A percentile compares a stretch with the other conserved stretches of the same genome.
phyloP scores from a whole-genome alignment of 2,888 invertebrate genomes.

The Drosophila helvetica region DNA sequence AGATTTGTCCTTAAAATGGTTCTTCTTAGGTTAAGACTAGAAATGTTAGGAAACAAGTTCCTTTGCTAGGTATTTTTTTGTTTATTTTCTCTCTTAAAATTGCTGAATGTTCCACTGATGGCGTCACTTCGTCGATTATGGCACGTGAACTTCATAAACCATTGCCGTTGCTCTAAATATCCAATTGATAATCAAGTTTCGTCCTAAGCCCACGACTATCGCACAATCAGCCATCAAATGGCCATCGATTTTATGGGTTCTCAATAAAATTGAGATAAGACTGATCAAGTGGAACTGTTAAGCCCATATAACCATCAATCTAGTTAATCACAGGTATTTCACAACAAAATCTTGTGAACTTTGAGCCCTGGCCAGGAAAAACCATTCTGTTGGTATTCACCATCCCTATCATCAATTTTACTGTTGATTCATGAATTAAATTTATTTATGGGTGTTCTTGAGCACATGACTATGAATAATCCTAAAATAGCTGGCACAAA shows the following conservation, averaged over 20 bases:
- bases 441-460: conserved; percentile 20
- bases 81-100: not conserved
- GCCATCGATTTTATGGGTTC: conserved; percentile 20
- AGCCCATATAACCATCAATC: conserved; percentile 36
- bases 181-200: conserved; percentile 26
- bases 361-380: conserved; percentile 3
- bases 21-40: too few relatives aligned
- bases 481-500: conserved; percentile 32
- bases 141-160: conserved; percentile 27
- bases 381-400: not conserved
- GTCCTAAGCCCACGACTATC: not conserved
- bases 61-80: too few relatives aligned
- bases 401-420: conserved; percentile 4
- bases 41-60: too few relatives aligned
- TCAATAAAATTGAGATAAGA: conserved; percentile 51
- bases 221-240: conserved; percentile 19
- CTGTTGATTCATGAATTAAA: conserved; percentile 4
- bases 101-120: conserved; percentile 9
- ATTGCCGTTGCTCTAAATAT: conserved; percentile 21
- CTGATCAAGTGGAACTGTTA: conserved; percentile 39
- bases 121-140: not conserved
- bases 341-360: conserved; percentile 21
- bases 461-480: conserved; percentile 2
- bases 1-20: too few relatives aligned
- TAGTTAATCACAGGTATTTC: conserved; percentile 25